Conservation (phyloP, 2,797 vertebrate genomes). For the Parauchenoglanis ngamensis region DNA sequence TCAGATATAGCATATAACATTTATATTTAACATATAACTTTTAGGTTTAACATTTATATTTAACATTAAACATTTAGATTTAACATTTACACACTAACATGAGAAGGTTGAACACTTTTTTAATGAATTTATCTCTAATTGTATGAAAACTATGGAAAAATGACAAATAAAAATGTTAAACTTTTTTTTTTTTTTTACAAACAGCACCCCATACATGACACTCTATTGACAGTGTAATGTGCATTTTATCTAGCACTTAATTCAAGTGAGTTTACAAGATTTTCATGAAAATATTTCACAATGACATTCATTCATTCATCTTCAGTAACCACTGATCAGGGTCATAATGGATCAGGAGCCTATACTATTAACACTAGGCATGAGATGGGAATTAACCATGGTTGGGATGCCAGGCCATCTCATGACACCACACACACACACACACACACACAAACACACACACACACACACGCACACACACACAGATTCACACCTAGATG, state of each 20-base stretch:
- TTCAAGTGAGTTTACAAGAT: not conserved
- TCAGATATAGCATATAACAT: no score
- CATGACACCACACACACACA: not conserved
- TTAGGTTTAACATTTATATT: no score
- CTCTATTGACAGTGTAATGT: not conserved
- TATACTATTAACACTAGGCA: not conserved
- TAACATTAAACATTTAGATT: no score
- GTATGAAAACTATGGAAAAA: not conserved
- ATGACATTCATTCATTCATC: not conserved
- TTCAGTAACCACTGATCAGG: not conserved
- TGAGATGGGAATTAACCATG: not conserved
- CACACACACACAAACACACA: not conserved
- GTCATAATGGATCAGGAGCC: not conserved
- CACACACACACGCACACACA: not conserved
- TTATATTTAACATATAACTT: no score
- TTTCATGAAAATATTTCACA: conserved; percentile 1
- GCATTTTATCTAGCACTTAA: not conserved
- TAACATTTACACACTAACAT: no score
- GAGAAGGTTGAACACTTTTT: no score
- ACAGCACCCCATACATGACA: not conserved
- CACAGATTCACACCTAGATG: not conserved
- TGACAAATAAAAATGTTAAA: no score
- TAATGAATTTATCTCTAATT: no score
- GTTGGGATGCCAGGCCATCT: not conserved
- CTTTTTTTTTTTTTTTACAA: no score